Evolutionary conservation across 2,113 vertebrate genomes (phyloP).

Genomic region (Psammodynastes pulverulentus): DNA sequence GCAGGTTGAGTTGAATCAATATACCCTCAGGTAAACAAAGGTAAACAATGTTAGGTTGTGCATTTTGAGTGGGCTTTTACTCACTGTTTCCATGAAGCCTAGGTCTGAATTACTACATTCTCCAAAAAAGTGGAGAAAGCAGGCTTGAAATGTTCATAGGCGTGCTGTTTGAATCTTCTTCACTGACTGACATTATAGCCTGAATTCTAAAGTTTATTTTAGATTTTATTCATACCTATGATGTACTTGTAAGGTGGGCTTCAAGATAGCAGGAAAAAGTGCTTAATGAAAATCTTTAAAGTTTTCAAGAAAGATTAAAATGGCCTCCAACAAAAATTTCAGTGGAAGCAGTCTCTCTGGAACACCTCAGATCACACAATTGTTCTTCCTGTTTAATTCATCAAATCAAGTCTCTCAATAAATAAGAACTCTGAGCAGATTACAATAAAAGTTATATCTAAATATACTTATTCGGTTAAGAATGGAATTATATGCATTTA

Average conservation of each 20-base stretch:
- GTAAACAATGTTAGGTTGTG: background rate
- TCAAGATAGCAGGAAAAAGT: background rate
- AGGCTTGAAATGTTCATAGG: background rate
- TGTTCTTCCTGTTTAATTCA: background rate
- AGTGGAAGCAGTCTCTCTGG: background rate
- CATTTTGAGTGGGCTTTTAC: background rate
- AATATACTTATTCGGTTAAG: background rate
- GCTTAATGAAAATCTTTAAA: background rate
- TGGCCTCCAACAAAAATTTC: background rate
- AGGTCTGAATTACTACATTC: background rate
- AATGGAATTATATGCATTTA: background rate
- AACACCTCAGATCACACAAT: background rate
- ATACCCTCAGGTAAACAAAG: background rate
- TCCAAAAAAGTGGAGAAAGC: background rate
- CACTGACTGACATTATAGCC: background rate
- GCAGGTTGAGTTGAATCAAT: background rate
- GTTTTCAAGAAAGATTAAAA: background rate
- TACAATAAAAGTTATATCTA: background rate
- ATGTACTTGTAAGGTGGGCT: background rate
- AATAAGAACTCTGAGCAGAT: background rate
- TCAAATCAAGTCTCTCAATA: background rate
- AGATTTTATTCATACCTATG: background rate
- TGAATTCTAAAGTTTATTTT: background rate
- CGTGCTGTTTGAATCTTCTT: background rate
- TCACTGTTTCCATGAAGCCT: background rate